Percentiles rank a stretch among this genome's conserved stretches.
Evolutionary conservation across 1,140 invertebrate species (phyloP).

Genomic region (Tribolium castaneum): DNA sequence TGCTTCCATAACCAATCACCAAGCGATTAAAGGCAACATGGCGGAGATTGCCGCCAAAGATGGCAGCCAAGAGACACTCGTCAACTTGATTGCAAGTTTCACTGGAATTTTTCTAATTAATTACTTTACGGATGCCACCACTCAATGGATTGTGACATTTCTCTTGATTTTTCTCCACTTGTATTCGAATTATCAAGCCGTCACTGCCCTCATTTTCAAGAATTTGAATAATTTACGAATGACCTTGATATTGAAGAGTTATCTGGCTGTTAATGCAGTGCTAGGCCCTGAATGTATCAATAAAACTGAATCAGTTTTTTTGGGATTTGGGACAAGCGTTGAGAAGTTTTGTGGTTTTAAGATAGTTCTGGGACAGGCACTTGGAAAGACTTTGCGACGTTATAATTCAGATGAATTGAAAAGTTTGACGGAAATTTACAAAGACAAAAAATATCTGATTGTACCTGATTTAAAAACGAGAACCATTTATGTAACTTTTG

Average conservation of each 20-base stretch:
- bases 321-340: conserved; percentile 65
- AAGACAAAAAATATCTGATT: conserved; percentile 66
- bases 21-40: conserved; percentile 88
- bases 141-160: conserved; percentile 76
- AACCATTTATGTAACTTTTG: conserved; percentile 65
- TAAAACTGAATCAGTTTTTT: conserved; percentile 69
- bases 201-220: conserved; percentile 78
- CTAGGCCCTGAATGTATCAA: conserved; percentile 68
- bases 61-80: conserved; percentile 94
- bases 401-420: conserved; percentile 60
- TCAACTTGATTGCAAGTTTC: conserved; percentile 88
- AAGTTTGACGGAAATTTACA: conserved; percentile 61
- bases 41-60: conserved; percentile 97
- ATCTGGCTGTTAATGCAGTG: conserved; percentile 67
- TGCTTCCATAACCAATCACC: conserved; percentile 92
- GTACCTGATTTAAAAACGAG: conserved; percentile 63
- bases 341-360: conserved; percentile 66
- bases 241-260: conserved; percentile 73
- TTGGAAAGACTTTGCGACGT: conserved; percentile 65
- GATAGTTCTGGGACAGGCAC: conserved; percentile 67
- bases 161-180: conserved; percentile 85
- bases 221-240: conserved; percentile 85
- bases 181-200: conserved; percentile 87
- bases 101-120: conserved; percentile 82
- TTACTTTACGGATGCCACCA: conserved; percentile 69